A percentile compares a stretch with the other conserved stretches of the same genome.
phyloP scores from a whole-genome alignment of 1,140 invertebrate species.

The Hormaphis cornu region DNA sequence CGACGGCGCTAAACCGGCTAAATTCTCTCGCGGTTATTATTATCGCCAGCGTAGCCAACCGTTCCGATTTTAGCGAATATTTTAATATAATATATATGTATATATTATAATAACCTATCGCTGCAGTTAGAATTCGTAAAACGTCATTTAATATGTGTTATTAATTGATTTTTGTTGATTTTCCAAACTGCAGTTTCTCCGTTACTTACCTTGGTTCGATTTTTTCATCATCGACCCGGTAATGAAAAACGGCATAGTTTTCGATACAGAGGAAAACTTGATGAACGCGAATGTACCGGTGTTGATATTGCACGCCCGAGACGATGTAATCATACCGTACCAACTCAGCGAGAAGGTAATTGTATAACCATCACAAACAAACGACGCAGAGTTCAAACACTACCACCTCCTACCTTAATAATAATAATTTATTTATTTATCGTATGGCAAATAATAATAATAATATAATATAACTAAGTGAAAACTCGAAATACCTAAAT shows the following conservation, averaged over 20 bases:
- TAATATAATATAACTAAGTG: too few relatives aligned
- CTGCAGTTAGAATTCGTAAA: too few relatives aligned
- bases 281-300: constrained; percentile 58
- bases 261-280: constrained; percentile 63
- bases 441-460: too few relatives aligned
- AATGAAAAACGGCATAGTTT: constrained; percentile 53
- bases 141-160: too few relatives aligned
- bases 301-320: constrained; percentile 79
- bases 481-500: too few relatives aligned
- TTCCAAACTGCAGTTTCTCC: background rate
- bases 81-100: background rate
- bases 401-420: too few relatives aligned
- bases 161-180: background rate
- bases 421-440: background rate
- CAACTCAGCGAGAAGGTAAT: constrained; percentile 59
- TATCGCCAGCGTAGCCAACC: too few relatives aligned
- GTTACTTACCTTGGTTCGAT: constrained; percentile 48
- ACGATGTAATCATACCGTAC: constrained; percentile 74
- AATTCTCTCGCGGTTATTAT: too few relatives aligned
- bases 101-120: too few relatives aligned
- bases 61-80: too few relatives aligned
- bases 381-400: too few relatives aligned
- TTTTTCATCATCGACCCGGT: constrained; percentile 60
- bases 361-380: background rate
- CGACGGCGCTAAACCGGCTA: too few relatives aligned